Evolutionary conservation across 2,888 invertebrate genomes (phyloP).

Genomic region (Thalpophila matura): DNA sequence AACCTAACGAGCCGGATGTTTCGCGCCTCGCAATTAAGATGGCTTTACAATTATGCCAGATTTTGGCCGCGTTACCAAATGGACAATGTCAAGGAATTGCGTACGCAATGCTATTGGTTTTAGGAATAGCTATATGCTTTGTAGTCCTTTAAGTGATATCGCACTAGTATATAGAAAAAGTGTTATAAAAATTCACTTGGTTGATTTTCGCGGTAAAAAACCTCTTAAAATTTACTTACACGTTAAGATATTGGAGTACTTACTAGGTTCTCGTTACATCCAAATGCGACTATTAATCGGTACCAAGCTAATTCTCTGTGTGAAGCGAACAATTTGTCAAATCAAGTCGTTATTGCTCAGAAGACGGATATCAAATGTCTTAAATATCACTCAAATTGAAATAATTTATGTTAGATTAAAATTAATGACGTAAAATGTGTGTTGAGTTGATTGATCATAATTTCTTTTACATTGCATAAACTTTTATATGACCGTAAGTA

Average conservation of each 20-base stretch:
- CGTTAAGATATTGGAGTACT: conserved; percentile 1
- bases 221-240: neutral
- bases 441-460: conserved; percentile 3
- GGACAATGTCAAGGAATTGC: conserved; percentile 46
- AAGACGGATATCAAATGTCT: conserved; percentile 21
- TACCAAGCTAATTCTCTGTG: conserved; percentile 8
- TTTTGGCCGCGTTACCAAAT: conserved; percentile 56
- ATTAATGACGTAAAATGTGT: conserved; percentile 6
- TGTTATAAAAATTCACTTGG: too few relatives aligned
- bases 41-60: conserved; percentile 65
- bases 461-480: neutral
- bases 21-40: conserved; percentile 71
- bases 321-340: conserved; percentile 45
- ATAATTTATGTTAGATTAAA: conserved; percentile 27
- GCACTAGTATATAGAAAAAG: too few relatives aligned
- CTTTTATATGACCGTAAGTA: neutral
- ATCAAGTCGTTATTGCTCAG: conserved; percentile 29
- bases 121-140: neutral
- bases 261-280: conserved; percentile 20
- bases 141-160: neutral
- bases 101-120: conserved; percentile 39
- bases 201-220: too few relatives aligned
- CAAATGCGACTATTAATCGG: conserved; percentile 37
- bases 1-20: conserved; percentile 70
- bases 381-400: conserved; percentile 18